These are phyloP conservation scores for Montipora foliosa DNA, from an alignment of 64 coral and sea anemone species.

Conservation along the genomic window DNA sequence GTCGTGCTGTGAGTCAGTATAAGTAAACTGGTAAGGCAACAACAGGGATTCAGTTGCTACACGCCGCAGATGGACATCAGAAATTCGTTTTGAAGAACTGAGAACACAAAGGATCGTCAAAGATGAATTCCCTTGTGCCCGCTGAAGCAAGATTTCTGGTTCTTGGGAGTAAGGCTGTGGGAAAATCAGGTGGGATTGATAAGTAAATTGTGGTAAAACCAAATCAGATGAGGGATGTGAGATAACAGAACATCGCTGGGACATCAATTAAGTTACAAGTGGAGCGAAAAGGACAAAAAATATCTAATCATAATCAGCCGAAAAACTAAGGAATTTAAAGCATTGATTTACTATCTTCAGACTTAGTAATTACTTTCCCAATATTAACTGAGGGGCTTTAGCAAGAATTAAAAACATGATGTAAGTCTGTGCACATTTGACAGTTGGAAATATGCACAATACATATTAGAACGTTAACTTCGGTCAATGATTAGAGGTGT, in stretches of 20 bases:
- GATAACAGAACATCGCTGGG: not conserved
- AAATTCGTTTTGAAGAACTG: not conserved
- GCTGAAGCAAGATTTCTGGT: conserved; percentile 82
- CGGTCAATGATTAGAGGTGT: too few species aligned
- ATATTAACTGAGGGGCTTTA: too few species aligned
- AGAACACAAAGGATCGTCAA: not conserved
- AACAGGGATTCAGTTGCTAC: not conserved
- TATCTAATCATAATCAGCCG: too few species aligned
- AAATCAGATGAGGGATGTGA: not conserved
- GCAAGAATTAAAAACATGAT: too few species aligned
- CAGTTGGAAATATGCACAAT: too few species aligned
- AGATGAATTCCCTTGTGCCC: conserved; percentile 27
- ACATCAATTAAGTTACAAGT: too few species aligned
- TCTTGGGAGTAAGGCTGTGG: conserved; percentile 82
- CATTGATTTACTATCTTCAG: too few species aligned
- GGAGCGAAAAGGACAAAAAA: too few species aligned
- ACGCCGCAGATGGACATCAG: not conserved
- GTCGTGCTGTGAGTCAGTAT: not conserved
- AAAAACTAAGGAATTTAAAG: too few species aligned
- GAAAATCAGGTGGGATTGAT: conserved; percentile 80
- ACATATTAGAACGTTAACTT: too few species aligned
- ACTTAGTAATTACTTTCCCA: too few species aligned
- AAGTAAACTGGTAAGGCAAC: not conserved
- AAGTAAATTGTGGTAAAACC: not conserved
- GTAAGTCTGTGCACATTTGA: too few species aligned